Conservation (phyloP, 2,888 invertebrate genomes). For the Trichogramma evanescens region DNA sequence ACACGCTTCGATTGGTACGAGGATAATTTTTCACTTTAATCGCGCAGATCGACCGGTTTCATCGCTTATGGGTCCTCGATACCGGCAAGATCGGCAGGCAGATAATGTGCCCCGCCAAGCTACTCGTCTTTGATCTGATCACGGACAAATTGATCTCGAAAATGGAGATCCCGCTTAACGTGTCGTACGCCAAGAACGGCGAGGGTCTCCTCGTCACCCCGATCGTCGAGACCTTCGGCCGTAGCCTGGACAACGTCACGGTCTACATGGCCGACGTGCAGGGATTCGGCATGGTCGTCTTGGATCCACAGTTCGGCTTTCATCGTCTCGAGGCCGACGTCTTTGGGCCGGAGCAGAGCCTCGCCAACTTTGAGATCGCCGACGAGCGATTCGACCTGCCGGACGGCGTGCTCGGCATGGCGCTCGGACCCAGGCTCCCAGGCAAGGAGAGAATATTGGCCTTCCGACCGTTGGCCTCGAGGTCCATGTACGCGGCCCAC, state of each 20-base stretch:
- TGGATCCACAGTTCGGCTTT: slow-evolving; percentile 14
- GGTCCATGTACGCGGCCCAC: slow-evolving; percentile 20
- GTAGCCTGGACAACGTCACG: slow-evolving; percentile 14
- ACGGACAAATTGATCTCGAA: slow-evolving; percentile 41
- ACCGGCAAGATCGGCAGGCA: slow-evolving; percentile 56
- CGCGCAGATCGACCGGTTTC: slow-evolving; percentile 59
- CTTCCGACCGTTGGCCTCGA: slow-evolving; percentile 30
- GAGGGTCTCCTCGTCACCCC: slow-evolving; percentile 31
- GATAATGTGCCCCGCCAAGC: slow-evolving; percentile 61
- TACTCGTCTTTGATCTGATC: slow-evolving; percentile 62
- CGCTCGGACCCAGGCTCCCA: slow-evolving; percentile 49
- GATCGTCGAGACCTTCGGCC: slow-evolving; percentile 27
- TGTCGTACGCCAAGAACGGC: slow-evolving; percentile 21
- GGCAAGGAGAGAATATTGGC: slow-evolving; percentile 14
- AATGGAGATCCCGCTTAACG: slow-evolving; percentile 24
- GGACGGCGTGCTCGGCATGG: slow-evolving; percentile 64
- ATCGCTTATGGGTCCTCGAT: slow-evolving; percentile 65
- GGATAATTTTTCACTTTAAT: slow-evolving; percentile 28
- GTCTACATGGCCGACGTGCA: slow-evolving; percentile 29
- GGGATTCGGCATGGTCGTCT: slow-evolving; percentile 26
- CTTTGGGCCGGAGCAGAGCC: slow-evolving; percentile 19
- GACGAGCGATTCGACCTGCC: slow-evolving; percentile 59
- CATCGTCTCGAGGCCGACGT: slow-evolving; percentile 27
- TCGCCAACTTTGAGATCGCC: slow-evolving; percentile 29
- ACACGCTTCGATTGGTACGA: background rate